Conservation (phyloP, 2,888 invertebrate genomes). For the Zelleria hepariella region DNA sequence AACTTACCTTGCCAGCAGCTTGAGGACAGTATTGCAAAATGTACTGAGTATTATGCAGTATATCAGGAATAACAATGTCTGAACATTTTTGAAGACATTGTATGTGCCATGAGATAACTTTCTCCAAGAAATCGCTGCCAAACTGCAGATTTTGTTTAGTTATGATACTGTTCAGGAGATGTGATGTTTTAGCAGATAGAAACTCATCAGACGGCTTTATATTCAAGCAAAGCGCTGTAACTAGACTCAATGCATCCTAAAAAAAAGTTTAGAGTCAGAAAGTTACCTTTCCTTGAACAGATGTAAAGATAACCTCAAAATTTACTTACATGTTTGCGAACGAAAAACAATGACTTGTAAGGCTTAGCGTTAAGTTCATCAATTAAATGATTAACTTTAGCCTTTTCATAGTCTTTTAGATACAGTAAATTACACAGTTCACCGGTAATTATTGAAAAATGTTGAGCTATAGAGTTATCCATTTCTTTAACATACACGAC, state of each 20-base stretch:
- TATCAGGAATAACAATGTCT: slow-evolving; percentile 51
- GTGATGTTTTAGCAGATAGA: slow-evolving; percentile 71
- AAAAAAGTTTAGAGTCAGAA: slow-evolving; percentile 16
- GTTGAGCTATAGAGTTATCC: slow-evolving; percentile 28
- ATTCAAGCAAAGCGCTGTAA: slow-evolving; percentile 44
- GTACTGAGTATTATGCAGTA: slow-evolving; percentile 54
- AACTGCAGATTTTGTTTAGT: slow-evolving; percentile 67
- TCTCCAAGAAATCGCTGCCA: slow-evolving; percentile 33
- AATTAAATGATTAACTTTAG: slow-evolving; percentile 64
- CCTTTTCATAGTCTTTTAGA: slow-evolving; percentile 53
- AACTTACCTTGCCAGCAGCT: slow-evolving; percentile 36
- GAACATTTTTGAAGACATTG: slow-evolving; percentile 52
- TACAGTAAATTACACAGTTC: slow-evolving; percentile 49
- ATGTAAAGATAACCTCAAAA: neutral
- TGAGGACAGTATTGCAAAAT: slow-evolving; percentile 38
- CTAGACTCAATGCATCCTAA: slow-evolving; percentile 45
- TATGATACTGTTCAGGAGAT: slow-evolving; percentile 67
- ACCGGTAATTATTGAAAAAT: slow-evolving; percentile 42
- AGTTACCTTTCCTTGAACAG: neutral
- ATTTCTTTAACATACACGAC: slow-evolving; percentile 18
- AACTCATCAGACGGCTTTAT: slow-evolving; percentile 62
- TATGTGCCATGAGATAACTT: slow-evolving; percentile 55
- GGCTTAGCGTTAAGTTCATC: slow-evolving; percentile 76
- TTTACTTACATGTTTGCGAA: slow-evolving; percentile 55
- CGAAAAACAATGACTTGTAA: slow-evolving; percentile 60